Conservation (phyloP, 2,113 vertebrate genomes). For the Cyphomyrus discorhynchus region DNA sequence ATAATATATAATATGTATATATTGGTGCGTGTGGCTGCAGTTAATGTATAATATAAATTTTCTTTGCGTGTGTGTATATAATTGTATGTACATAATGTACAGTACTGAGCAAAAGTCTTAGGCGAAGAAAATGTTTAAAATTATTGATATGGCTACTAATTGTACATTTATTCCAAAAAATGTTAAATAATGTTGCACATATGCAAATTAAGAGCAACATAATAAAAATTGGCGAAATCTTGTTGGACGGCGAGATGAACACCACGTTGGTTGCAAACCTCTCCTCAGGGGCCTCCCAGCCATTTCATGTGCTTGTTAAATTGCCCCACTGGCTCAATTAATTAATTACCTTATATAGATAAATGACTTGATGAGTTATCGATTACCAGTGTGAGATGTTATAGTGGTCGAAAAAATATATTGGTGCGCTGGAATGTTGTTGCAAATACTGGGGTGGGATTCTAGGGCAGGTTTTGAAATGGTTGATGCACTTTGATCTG, state of each 20-base stretch:
- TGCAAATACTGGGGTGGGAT: neutral
- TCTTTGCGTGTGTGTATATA: neutral
- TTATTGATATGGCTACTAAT: neutral
- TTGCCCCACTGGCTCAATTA: neutral
- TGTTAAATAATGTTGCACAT: neutral
- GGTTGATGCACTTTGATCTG: neutral
- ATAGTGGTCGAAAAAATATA: neutral
- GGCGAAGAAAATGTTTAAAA: neutral
- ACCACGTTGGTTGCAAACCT: neutral
- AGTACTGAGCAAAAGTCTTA: neutral
- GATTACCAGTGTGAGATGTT: neutral
- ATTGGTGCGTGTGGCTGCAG: neutral
- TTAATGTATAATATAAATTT: neutral
- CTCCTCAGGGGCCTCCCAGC: neutral
- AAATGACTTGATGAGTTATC: neutral
- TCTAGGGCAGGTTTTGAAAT: neutral
- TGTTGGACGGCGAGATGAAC: neutral
- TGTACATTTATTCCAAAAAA: neutral
- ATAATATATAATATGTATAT: neutral
- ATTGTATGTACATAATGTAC: neutral
- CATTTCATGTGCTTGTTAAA: neutral
- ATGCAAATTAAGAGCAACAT: neutral
- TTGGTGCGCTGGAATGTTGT: neutral
- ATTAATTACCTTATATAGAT: neutral
- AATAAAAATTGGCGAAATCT: neutral